Evolutionary conservation across 2,888 invertebrate genomes (phyloP), one percentile per base, ranked within the genome.

Genomic region (Ichneumoninae sp.): DNA sequence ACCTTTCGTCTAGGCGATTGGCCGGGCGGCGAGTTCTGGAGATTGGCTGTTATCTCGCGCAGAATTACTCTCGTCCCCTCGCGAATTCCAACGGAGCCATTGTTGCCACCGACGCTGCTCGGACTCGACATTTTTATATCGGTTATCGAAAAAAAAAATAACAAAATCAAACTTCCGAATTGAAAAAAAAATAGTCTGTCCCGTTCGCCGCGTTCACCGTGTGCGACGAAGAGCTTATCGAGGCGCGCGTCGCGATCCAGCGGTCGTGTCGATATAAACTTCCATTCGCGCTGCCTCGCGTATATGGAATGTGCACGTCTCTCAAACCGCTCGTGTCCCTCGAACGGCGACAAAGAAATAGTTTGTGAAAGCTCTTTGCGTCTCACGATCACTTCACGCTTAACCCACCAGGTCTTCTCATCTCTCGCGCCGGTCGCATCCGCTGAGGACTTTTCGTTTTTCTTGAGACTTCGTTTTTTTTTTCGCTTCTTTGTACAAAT

Each of bases 1-100:
- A 92, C 92, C 89, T 91, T 91, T 80, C 79, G 86, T 60, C 85
- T 87, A 16, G 87, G 70, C 36, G 86, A 65, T 30, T 88, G 89
- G 54, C 84, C 79, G 19, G 90, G 88, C 16, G 92, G 84, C 16
- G 91, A 92, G 88, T 92, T 92, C 36, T 92, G 90, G 54, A 92
- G 88, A 16, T 89, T 88, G n/a, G 90, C 91, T 40, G 92, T 92
- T 75, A 91, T 92, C 84, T 92, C 92, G 33, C 90, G 89, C 44
- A 92, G 86, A 50, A 92, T 88, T 10, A 91, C 88, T 68, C 91
- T 88, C 30, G 89, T 91, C 7, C 91, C 91, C 66, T 92, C 92
- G n/a, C 91, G 91, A 81, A 74, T 74, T 50, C 82, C 87, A 6
- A 86, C 74, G 19, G 88, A 75, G 44, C 60, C 79, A 68, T 69